Percentiles rank a stretch among this genome's conserved stretches.
phyloP scores from a whole-genome alignment of 2,797 vertebrate genomes.

The Anisognathus igniventris region DNA sequence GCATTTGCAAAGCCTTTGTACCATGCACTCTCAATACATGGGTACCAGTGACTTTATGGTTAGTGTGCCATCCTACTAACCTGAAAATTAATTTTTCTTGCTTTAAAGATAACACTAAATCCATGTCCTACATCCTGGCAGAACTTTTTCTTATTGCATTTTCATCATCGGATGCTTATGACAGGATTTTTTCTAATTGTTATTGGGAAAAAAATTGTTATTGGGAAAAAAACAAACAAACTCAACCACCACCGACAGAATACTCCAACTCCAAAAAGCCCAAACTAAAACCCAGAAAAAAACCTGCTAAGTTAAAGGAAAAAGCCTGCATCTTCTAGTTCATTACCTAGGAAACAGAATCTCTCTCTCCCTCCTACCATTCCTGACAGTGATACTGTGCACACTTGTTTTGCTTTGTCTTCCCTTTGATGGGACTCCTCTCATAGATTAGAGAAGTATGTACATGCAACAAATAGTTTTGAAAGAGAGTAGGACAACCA shows the following conservation, averaged over 20 bases:
- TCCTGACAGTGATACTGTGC: background rate
- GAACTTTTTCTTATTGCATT: background rate
- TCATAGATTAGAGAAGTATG: background rate
- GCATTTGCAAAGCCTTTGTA: background rate
- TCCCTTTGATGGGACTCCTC: background rate
- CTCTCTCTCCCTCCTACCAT: background rate
- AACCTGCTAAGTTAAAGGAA: background rate
- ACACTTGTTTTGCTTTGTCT: background rate
- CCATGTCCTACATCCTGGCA: background rate
- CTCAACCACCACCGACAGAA: background rate
- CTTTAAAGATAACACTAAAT: background rate
- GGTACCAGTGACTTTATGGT: background rate
- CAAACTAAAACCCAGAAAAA: background rate
- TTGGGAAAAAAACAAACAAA: background rate
- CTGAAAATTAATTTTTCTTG: background rate
- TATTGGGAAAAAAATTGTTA: background rate
- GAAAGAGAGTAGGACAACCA: background rate
- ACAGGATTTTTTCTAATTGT: background rate
- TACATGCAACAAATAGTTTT: background rate
- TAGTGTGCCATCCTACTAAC: background rate
- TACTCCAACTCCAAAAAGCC: background rate
- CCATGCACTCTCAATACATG: background rate
- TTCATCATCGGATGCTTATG: rapidly evolving
- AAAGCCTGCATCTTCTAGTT: background rate
- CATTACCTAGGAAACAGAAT: background rate